Percentiles rank a stretch among this genome's conserved stretches.
phyloP scores from a whole-genome alignment of 2,888 invertebrate genomes.

The Cephus runcator region DNA sequence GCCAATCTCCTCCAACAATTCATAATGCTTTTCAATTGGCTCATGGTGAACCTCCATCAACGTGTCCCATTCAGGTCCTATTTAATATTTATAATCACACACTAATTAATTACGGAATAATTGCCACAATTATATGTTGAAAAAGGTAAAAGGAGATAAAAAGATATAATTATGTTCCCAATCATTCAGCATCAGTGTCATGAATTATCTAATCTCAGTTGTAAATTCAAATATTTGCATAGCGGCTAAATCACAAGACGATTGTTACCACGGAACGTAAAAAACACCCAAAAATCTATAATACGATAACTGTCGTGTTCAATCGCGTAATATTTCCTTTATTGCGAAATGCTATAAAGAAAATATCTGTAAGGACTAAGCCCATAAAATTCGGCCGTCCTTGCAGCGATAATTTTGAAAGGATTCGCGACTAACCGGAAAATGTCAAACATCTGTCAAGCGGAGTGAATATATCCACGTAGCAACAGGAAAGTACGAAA shows the following conservation, averaged over 20 bases:
- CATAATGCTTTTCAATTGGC: slow-evolving; percentile 68
- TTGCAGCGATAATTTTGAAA: neutral
- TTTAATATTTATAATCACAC: neutral
- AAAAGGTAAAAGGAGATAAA: neutral
- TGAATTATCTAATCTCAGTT: neutral
- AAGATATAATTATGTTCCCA: neutral
- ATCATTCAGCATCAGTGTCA: neutral
- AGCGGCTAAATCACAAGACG: neutral
- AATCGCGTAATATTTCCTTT: neutral
- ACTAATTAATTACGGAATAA: neutral
- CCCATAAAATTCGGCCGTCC: neutral
- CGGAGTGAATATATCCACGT: neutral
- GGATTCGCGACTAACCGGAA: slow-evolving; percentile 8
- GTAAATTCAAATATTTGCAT: neutral
- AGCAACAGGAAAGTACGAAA: neutral
- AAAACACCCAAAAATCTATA: neutral
- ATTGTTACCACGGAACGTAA: neutral
- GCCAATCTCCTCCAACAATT: slow-evolving; percentile 69
- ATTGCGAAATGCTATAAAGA: neutral
- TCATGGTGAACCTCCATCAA: slow-evolving; percentile 67
- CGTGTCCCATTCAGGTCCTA: slow-evolving; percentile 60
- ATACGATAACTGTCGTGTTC: neutral
- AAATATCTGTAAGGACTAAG: neutral
- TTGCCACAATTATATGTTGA: neutral
- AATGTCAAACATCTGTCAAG: slow-evolving; percentile 53